Percentiles rank a stretch among this genome's conserved stretches.
Conservation (phyloP, 2,113 vertebrate genomes). For the Cebus imitator region DNA sequence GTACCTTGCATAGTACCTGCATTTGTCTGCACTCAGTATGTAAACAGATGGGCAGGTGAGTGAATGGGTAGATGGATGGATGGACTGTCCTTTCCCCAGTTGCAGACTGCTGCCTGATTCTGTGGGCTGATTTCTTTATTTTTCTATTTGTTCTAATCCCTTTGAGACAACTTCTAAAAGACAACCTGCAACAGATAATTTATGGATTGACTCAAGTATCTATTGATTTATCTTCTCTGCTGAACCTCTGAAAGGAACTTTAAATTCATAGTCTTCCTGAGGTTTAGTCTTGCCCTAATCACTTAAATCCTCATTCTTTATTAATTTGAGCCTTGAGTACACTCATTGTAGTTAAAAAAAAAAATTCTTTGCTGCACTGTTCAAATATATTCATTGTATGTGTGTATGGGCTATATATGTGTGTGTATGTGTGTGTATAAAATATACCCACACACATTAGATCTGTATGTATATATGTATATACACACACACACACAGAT, state of each 20-base stretch:
- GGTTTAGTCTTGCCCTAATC: conserved; percentile 16
- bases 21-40: neutral
- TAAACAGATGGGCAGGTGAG: no score
- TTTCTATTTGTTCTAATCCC: neutral
- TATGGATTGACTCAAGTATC: conserved; percentile 39
- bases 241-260: conserved; percentile 45
- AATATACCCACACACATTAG: neutral
- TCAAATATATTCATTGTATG: neutral
- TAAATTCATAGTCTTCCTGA: conserved; percentile 27
- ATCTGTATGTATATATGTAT: neutral
- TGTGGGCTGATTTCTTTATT: conserved; percentile 9
- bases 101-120: neutral
- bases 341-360: neutral
- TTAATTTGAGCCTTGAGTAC: conserved; percentile 30
- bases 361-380: neutral
- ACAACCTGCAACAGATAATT: conserved; percentile 30
- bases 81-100: neutral
- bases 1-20: neutral
- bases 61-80: no score
- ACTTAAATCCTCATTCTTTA: conserved; percentile 50
- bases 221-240: conserved; percentile 50
- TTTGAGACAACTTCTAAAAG: conserved; percentile 35
- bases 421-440: neutral
- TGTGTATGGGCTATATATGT: neutral
- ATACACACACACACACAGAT: neutral